Conservation (phyloP, 2,888 invertebrate genomes). For the Nymphalis c-album region DNA sequence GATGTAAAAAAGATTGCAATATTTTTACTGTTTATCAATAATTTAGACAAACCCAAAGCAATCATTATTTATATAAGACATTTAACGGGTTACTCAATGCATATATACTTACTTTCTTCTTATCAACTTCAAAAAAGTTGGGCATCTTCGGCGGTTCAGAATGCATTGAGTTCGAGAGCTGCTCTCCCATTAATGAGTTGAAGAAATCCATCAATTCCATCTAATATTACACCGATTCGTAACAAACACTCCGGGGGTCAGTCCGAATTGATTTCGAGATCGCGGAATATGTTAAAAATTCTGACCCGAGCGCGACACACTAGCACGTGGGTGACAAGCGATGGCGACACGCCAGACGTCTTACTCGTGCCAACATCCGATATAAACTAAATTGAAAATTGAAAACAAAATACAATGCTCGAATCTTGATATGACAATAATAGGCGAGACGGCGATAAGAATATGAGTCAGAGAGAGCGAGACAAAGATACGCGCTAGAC, state of each 20-base stretch:
- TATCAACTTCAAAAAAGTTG: conserved; percentile 75
- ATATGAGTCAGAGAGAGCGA: conserved; percentile 52
- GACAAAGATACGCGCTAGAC: conserved; percentile 60
- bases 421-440: conserved; percentile 81
- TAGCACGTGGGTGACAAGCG: conserved; percentile 66
- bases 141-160: conserved; percentile 69
- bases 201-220: conserved; percentile 76
- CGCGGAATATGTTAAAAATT: conserved; percentile 48
- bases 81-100: not conserved
- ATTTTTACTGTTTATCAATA: too few relatives aligned
- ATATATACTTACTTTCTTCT: conserved; percentile 65
- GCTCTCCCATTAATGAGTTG: conserved; percentile 68
- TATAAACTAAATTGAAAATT: conserved; percentile 82
- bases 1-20: too few relatives aligned
- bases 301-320: conserved; percentile 50
- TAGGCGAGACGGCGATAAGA: conserved; percentile 73
- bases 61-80: too few relatives aligned
- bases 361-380: conserved; percentile 77
- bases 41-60: too few relatives aligned
- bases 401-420: conserved; percentile 80
- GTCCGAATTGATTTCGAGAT: conserved; percentile 41
- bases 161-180: conserved; percentile 54
- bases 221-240: conserved; percentile 48
- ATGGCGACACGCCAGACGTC: conserved; percentile 74
- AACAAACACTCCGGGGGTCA: conserved; percentile 46